Evolutionary conservation across 2,888 invertebrate genomes (phyloP).

Genomic region (Monopis laevigella): DNA sequence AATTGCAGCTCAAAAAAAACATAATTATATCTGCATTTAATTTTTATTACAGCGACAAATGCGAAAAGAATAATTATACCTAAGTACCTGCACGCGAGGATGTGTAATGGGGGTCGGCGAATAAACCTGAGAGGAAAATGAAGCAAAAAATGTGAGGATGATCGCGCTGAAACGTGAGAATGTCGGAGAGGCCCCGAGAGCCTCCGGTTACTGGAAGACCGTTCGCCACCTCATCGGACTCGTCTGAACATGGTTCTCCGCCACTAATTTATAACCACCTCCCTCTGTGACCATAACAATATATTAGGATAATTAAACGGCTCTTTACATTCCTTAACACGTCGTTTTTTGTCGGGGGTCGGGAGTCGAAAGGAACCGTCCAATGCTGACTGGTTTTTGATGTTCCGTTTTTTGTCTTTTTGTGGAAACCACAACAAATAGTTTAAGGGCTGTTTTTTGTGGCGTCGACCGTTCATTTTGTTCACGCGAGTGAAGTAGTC

Average conservation of each 20-base stretch:
- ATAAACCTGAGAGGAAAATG: slow-evolving; percentile 51
- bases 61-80: slow-evolving; percentile 38
- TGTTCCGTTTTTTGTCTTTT: slow-evolving; percentile 49
- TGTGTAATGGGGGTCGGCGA: slow-evolving; percentile 58
- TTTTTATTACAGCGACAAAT: slow-evolving; percentile 6
- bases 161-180: slow-evolving; percentile 52
- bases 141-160: slow-evolving; percentile 52
- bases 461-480: slow-evolving; percentile 44
- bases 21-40: slow-evolving; percentile 10
- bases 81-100: slow-evolving; percentile 60
- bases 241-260: slow-evolving; percentile 45
- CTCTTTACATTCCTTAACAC: slow-evolving; percentile 67
- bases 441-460: slow-evolving; percentile 58
- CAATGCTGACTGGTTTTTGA: slow-evolving; percentile 63
- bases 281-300: slow-evolving; percentile 62
- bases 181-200: slow-evolving; percentile 18
- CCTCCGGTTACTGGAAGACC: slow-evolving; percentile 7
- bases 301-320: slow-evolving; percentile 68
- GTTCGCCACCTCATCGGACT: slow-evolving; percentile 34
- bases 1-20: slow-evolving; percentile 4
- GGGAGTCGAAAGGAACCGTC: slow-evolving; percentile 59
- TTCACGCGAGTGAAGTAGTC: slow-evolving; percentile 38
- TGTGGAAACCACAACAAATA: slow-evolving; percentile 62
- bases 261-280: slow-evolving; percentile 35
- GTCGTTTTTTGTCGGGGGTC: slow-evolving; percentile 58